Evolutionary conservation across 2,888 invertebrate species (phyloP).

Genomic region (Catonia carolina): DNA sequence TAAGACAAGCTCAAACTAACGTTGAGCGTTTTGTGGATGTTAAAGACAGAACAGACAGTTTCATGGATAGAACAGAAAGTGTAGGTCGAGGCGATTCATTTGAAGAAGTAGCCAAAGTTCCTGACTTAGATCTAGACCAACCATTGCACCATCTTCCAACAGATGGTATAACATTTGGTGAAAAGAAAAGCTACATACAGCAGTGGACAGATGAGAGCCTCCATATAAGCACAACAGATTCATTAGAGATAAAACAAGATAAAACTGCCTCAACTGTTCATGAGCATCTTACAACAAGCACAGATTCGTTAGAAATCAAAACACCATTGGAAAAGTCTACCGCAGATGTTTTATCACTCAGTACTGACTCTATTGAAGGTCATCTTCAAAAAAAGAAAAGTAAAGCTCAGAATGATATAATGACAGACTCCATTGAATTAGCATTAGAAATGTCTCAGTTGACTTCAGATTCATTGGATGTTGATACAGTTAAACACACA

Average conservation of each 20-base stretch:
- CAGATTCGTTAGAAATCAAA: slow-evolving; percentile 52
- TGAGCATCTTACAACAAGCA: slow-evolving; percentile 54
- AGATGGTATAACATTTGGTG: slow-evolving; percentile 36
- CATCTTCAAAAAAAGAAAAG: slow-evolving; percentile 41
- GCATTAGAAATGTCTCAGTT: slow-evolving; percentile 41
- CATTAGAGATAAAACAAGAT: slow-evolving; percentile 53
- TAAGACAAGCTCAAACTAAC: slow-evolving; percentile 58
- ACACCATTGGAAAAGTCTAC: slow-evolving; percentile 31
- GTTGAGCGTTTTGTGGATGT: slow-evolving; percentile 55
- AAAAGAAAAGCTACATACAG: slow-evolving; percentile 27
- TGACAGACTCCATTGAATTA: slow-evolving; percentile 53
- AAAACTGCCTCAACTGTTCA: slow-evolving; percentile 31
- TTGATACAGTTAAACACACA: slow-evolving; percentile 38
- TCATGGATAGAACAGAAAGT: slow-evolving; percentile 50
- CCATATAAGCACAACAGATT: slow-evolving; percentile 47
- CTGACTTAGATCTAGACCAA: slow-evolving; percentile 47
- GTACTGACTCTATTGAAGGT: slow-evolving; percentile 47
- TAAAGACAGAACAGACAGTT: slow-evolving; percentile 38
- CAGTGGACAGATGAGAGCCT: slow-evolving; percentile 35
- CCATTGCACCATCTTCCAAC: slow-evolving; percentile 35
- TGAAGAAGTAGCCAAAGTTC: slow-evolving; percentile 49
- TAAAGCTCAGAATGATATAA: slow-evolving; percentile 40
- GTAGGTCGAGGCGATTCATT: slow-evolving; percentile 48
- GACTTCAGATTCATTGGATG: slow-evolving; percentile 45
- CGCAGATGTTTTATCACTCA: slow-evolving; percentile 40